Base-by-base conservation (phyloP, 1,140 invertebrate genomes). In the Stegodyphus dumicola region DNA sequence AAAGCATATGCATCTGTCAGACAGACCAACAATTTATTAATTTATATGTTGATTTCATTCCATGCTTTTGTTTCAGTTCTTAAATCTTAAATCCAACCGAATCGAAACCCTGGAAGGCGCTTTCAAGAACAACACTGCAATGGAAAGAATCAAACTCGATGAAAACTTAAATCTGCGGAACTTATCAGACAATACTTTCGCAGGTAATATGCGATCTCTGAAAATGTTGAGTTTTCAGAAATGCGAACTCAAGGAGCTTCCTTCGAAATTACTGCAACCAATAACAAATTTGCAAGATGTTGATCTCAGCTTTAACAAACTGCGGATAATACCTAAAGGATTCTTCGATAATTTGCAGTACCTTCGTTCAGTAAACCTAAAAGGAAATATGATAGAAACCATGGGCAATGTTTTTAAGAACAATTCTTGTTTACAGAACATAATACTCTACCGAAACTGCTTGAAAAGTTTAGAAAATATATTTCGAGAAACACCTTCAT, bases 31-130 rank as follows among this genome's bases (percentile, higher is more conserved):
- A 15, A 60, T 11, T 11, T 11, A 11, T 1, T 11, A 11, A 2
- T 15, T 60, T 9, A 60, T 11, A 11, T 0, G 0, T 60, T 60
- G 56, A 1, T 2, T 60, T 60, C 15, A 60, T 60, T 11, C 56
- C 5, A 11, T 60, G 9, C 1, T 60, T 60, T 60, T 60, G 9
- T 75, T 73, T n/a, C 53, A 75, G 73, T 53, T 56, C 48, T 11
- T 75, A 5, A 75, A 75, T 15, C 6, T 75, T 0, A 56, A 53
- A 60, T 11, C 9, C 5, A 75, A 75, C 6, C 13, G 11, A 2
- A 6, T 75, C 2, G 7, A 33, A 49, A 33, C 18, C 0, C 17
- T 3, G 91, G 92, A 73, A 96, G 98, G 90, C 91, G 99, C 4
- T 92, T 95, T 86, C 92, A 93, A 84, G 93, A 60, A 15, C 56